Conservation (phyloP, 2,888 invertebrate species). For the Augochlorella aurata region DNA sequence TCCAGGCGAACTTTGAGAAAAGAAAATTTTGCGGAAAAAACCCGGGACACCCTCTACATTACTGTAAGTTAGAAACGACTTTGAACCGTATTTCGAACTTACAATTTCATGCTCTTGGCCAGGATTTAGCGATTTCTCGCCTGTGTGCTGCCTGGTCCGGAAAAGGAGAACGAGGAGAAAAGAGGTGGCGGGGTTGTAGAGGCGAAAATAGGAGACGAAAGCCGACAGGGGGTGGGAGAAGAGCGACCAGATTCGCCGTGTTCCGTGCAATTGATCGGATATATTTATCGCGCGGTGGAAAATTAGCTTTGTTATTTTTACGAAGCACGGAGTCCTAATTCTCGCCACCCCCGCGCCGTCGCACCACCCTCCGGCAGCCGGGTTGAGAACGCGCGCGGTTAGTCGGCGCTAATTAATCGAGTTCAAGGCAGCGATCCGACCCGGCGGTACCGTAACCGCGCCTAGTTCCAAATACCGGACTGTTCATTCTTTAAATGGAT, state of each 20-base stretch:
- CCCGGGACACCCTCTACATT: no score
- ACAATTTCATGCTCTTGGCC: no score
- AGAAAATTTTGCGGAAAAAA: no score
- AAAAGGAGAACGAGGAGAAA: not conserved
- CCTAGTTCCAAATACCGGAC: slow-evolving; percentile 9
- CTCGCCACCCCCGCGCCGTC: not conserved
- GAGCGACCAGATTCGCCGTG: not conserved
- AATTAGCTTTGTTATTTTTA: slow-evolving; percentile 13
- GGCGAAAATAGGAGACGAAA: slow-evolving; percentile 4
- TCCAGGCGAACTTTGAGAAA: no score
- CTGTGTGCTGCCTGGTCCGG: no score
- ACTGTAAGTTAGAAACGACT: no score
- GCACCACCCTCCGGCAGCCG: not conserved
- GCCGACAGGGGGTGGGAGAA: not conserved
- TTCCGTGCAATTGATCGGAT: slow-evolving; percentile 23
- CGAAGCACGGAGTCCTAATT: slow-evolving; percentile 11
- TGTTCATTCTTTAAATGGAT: slow-evolving; percentile 2
- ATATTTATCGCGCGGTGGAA: slow-evolving; percentile 8
- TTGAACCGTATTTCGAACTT: no score
- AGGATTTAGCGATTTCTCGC: no score
- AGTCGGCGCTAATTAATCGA: slow-evolving; percentile 25
- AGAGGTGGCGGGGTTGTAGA: not conserved
- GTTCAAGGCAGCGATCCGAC: slow-evolving; percentile 7
- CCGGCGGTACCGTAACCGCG: slow-evolving; percentile 11
- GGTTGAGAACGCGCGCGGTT: not conserved